A percentile compares a stretch with the other conserved stretches of the same genome.
Evolutionary conservation across 2,113 vertebrate genomes (phyloP).

Genomic region (Crotalus tigris): DNA sequence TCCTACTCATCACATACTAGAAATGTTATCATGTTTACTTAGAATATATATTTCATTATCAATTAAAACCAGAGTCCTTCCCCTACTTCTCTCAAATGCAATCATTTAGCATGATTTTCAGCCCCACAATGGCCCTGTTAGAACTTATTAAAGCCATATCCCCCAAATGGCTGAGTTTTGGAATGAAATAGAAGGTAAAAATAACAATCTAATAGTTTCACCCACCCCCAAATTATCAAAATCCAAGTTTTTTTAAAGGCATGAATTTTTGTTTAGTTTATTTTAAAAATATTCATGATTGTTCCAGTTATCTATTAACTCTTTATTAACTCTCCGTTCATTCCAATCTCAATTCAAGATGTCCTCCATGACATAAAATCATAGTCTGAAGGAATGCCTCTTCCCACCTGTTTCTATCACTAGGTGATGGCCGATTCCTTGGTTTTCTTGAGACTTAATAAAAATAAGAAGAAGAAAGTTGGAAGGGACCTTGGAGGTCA

Average conservation of each 20-base stretch:
- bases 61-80: neutral
- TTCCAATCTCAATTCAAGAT: neutral
- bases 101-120: neutral
- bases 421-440: neutral
- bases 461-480: too few relatives aligned
- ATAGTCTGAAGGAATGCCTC: neutral
- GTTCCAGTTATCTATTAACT: neutral
- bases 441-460: neutral
- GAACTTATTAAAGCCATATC: neutral
- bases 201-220: neutral
- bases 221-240: neutral
- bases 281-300: neutral
- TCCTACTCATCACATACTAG: constrained; percentile 43
- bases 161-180: neutral
- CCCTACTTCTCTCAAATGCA: neutral
- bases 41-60: neutral
- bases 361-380: neutral
- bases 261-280: neutral
- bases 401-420: neutral
- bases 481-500: too few relatives aligned
- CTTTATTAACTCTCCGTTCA: neutral
- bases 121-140: neutral
- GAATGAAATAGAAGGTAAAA: neutral
- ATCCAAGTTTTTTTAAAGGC: neutral
- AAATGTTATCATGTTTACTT: constrained; percentile 38